Percentiles rank a stretch among this genome's conserved stretches.
Conservation (phyloP, 2,113 vertebrate species). For the Trematomus loennbergii region DNA sequence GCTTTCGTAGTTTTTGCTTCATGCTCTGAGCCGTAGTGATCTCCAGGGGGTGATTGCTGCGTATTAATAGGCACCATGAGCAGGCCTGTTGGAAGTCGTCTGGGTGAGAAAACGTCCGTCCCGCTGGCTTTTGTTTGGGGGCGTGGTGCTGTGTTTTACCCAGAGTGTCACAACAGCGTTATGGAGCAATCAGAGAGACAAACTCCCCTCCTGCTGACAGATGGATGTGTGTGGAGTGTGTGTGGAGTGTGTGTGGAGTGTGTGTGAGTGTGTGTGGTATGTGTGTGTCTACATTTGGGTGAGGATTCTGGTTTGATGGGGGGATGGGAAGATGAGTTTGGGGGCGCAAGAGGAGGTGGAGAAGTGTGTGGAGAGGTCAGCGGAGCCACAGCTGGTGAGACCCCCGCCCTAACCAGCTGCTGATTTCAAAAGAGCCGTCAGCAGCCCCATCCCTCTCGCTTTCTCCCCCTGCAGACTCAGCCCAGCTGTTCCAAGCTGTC, state of each 20-base stretch:
- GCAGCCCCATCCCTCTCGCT: constrained; percentile 46
- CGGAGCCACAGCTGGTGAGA: constrained; percentile 84
- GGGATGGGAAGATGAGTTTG: constrained; percentile 48
- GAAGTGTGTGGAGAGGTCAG: constrained; percentile 72
- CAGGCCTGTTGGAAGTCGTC: constrained; percentile 43
- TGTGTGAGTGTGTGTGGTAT: constrained; percentile 16
- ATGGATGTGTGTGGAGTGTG: constrained; percentile 60
- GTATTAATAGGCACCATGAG: too few species aligned
- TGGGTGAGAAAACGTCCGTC: constrained; percentile 49
- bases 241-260: constrained; percentile 42
- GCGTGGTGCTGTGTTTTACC: constrained; percentile 39
- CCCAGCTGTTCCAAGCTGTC: constrained; percentile 83
- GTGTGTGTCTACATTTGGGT: constrained; percentile 69
- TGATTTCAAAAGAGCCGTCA: constrained; percentile 80
- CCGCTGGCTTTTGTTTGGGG: constrained; percentile 47
- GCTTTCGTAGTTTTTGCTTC: not conserved
- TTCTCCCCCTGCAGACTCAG: constrained; percentile 58
- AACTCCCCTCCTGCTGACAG: constrained; percentile 72
- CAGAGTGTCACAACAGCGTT: constrained; percentile 39
- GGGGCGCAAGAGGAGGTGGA: constrained; percentile 49
- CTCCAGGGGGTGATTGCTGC: constrained; percentile 2
- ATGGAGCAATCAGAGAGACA: constrained; percentile 62
- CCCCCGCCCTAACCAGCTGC: constrained; percentile 82
- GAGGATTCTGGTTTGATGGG: constrained; percentile 50
- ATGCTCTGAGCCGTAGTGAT: constrained; percentile 9